Evolutionary conservation across 2,113 vertebrate species (phyloP).

Genomic region (Patagioenas fasciata): DNA sequence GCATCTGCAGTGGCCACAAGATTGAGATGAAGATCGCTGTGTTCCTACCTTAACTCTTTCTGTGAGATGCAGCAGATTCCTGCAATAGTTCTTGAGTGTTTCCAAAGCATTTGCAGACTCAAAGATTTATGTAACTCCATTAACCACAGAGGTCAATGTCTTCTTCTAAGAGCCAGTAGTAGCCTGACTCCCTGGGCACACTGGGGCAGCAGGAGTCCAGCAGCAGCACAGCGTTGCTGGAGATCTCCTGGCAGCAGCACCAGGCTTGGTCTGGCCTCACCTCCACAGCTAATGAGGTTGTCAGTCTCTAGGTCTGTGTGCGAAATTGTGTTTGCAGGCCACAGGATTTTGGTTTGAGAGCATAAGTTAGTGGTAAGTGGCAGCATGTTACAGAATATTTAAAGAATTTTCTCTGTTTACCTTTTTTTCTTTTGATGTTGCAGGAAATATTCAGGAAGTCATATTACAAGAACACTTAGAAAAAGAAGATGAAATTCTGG

Average conservation of each 20-base stretch:
- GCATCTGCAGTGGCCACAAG: background rate
- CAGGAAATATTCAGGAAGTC: slow-evolving; percentile 97
- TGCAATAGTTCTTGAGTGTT: background rate
- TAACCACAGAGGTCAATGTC: background rate
- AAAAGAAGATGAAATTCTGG: slow-evolving; percentile 96
- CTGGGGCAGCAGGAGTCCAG: background rate
- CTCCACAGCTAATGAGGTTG: background rate
- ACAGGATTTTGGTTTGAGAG: background rate
- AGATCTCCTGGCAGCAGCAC: background rate
- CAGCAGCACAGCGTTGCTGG: background rate
- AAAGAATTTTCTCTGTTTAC: background rate
- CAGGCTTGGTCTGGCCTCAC: background rate
- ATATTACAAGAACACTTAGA: slow-evolving; percentile 92
- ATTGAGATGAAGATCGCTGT: background rate
- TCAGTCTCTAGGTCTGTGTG: background rate
- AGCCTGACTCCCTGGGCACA: background rate
- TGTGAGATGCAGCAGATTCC: background rate
- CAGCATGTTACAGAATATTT: background rate
- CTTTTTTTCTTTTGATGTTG: slow-evolving; percentile 23
- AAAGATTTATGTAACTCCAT: accelerated
- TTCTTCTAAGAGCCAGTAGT: background rate
- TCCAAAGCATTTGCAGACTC: background rate
- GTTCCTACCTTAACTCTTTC: background rate
- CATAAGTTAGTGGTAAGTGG: background rate
- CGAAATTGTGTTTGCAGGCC: background rate